Conservation (phyloP, 2,113 vertebrate species). For the Peromyscus californicus region DNA sequence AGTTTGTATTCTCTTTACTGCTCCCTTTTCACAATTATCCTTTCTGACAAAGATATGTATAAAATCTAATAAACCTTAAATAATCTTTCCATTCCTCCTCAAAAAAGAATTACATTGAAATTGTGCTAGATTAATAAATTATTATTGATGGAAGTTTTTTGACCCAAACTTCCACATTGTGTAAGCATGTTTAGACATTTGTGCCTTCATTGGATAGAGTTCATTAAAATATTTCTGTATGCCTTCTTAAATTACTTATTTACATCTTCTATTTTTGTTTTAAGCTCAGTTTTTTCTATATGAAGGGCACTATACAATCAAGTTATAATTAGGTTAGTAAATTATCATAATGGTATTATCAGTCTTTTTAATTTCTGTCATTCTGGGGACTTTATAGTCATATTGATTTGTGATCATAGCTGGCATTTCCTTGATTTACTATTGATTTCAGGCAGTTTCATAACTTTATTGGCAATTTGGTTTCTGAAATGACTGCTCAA, state of each 20-base stretch:
- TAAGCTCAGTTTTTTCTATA: not conserved
- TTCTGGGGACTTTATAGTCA: not conserved
- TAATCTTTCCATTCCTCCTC: not conserved
- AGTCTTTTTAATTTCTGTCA: constrained; percentile 32
- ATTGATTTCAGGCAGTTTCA: not conserved
- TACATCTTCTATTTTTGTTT: not conserved
- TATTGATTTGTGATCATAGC: constrained; percentile 11
- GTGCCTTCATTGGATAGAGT: not conserved
- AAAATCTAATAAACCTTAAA: not conserved
- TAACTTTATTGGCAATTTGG: not conserved
- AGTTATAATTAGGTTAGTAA: constrained; percentile 14
- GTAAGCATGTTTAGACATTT: not conserved
- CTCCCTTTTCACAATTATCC: not conserved
- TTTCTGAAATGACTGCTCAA: not conserved
- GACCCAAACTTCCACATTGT: not conserved
- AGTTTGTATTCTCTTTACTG: not conserved
- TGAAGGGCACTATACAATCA: not conserved
- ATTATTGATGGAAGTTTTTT: constrained; percentile 11
- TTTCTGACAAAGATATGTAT: not conserved
- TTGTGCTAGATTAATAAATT: not conserved
- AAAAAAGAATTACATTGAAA: not conserved
- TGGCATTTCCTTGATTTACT: constrained; percentile 55
- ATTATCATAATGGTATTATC: not conserved
- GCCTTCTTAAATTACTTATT: constrained; percentile 6
- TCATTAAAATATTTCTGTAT: constrained; percentile 28